Conservation (phyloP, 2,888 invertebrate species). For the Macaria liturata region DNA sequence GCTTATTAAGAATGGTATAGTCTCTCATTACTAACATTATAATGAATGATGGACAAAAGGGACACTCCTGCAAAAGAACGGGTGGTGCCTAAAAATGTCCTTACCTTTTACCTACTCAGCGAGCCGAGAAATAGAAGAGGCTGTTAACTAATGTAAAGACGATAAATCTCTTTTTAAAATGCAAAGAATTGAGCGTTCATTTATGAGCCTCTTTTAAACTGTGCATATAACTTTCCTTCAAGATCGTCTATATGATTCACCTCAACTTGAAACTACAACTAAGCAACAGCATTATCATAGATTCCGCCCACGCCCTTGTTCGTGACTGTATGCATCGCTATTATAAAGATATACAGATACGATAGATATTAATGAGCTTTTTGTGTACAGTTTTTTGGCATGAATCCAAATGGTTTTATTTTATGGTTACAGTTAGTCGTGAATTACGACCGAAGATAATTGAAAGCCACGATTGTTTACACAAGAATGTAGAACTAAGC, state of each 20-base stretch:
- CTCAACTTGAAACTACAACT: constrained; percentile 29
- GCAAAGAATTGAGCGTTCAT: no score
- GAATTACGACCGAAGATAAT: constrained; percentile 35
- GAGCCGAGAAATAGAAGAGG: no score
- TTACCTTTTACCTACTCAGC: no score
- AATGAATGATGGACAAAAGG: no score
- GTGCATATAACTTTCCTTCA: constrained; percentile 36
- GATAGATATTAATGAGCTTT: constrained; percentile 43
- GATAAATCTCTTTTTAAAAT: no score
- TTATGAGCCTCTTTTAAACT: not conserved
- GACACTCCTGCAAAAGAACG: no score
- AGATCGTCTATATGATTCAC: constrained; percentile 24
- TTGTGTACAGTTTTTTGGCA: constrained; percentile 44
- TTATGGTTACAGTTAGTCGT: constrained; percentile 36
- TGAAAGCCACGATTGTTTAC: constrained; percentile 33
- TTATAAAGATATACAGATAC: constrained; percentile 38
- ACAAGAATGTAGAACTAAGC: constrained; percentile 23
- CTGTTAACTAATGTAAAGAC: no score
- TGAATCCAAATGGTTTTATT: constrained; percentile 38
- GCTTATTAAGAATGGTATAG: not conserved
- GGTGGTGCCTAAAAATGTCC: no score
- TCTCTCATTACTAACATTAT: no score
- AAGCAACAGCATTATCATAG: constrained; percentile 41
- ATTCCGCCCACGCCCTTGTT: constrained; percentile 40
- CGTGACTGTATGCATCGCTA: constrained; percentile 38